These are phyloP conservation scores for Sitophilus oryzae DNA, from an alignment of 1,140 invertebrate species.

Conservation along the genomic window DNA sequence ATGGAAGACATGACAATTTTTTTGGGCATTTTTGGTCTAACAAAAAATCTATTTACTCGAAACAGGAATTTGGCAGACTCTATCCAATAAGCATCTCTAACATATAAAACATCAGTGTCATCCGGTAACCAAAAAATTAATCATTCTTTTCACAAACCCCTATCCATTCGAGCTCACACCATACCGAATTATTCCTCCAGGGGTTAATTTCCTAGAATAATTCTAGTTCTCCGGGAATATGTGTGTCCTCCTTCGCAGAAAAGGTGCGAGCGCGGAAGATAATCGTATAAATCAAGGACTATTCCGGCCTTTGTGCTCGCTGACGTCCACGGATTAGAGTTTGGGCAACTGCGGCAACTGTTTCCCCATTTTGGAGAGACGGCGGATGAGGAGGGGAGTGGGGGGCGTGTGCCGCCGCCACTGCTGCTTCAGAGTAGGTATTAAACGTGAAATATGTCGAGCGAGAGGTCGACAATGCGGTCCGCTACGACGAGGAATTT, in stretches of 20 bases:
- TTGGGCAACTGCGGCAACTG: neutral
- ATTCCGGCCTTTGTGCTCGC: neutral
- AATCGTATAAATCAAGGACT: slow-evolving; percentile 2
- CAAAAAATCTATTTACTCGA: too few species aligned
- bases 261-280: slow-evolving; percentile 1
- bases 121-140: too few species aligned
- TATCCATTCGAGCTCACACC: too few species aligned
- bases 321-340: neutral
- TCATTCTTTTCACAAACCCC: too few species aligned
- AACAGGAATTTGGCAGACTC: too few species aligned
- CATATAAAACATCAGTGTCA: too few species aligned
- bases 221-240: slow-evolving; percentile 1
- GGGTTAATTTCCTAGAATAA: slow-evolving; percentile 3
- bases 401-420: neutral
- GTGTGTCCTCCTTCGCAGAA: neutral
- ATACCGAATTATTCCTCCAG: too few species aligned
- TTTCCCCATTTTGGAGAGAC: neutral
- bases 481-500: neutral
- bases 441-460: neutral
- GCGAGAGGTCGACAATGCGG: neutral
- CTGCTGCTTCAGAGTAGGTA: too few species aligned
- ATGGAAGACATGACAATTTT: too few species aligned
- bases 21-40: too few species aligned
- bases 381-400: neutral
- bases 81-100: too few species aligned